These are phyloP conservation scores for Ahaetulla prasina DNA, from an alignment of 2,113 vertebrate genomes.

Conservation along the genomic window DNA sequence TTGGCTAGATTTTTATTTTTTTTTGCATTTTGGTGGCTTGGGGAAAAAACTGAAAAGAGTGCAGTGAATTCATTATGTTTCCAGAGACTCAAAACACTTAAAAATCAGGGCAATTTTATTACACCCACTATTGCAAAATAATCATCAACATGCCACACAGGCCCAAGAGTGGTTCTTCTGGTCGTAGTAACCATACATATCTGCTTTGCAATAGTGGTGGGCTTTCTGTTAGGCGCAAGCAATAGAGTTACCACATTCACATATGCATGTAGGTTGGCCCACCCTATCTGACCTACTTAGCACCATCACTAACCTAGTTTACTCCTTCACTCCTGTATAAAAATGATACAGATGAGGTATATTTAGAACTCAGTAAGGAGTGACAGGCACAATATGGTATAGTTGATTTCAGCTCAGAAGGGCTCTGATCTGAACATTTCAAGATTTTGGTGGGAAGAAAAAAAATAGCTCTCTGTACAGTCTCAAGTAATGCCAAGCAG, in stretches of 20 bases:
- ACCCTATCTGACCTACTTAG: neutral
- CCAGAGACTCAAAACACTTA: neutral
- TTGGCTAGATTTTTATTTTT: neutral
- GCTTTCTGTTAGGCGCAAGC: neutral
- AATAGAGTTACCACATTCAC: neutral
- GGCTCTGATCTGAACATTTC: neutral
- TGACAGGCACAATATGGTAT: neutral
- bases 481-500: neutral
- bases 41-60: neutral
- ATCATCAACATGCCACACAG: neutral
- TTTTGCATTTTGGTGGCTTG: neutral
- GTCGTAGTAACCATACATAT: neutral
- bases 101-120: neutral
- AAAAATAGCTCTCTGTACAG: neutral
- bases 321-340: neutral
- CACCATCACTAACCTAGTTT: accelerated
- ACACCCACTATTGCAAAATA: neutral
- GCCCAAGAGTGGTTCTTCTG: neutral
- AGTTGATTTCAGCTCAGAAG: neutral
- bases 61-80: neutral
- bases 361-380: neutral
- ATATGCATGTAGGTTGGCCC: too few species aligned
- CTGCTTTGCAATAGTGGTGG: neutral
- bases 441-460: neutral
- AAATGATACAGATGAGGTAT: neutral